Percentiles rank a stretch among this genome's conserved stretches.
Evolutionary conservation across 2,888 invertebrate genomes (phyloP).

Genomic region (Ditula angustiorana): DNA sequence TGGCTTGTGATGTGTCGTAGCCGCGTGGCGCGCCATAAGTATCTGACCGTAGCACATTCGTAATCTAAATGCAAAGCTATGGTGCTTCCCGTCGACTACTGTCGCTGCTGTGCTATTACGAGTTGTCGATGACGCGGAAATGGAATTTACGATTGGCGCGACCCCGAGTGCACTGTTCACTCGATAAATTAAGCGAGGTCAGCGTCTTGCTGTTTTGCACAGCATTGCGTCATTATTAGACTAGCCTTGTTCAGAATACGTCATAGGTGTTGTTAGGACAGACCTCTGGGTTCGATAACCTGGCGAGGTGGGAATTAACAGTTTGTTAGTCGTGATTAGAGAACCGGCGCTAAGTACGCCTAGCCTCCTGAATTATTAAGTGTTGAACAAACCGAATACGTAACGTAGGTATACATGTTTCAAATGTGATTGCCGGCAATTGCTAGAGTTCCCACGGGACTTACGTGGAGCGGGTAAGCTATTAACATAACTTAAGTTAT

Average conservation of each 20-base stretch:
- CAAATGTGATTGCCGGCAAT: constrained; percentile 65
- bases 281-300: constrained; percentile 61
- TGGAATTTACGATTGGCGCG: constrained; percentile 69
- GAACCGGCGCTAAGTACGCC: constrained; percentile 60
- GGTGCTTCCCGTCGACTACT: constrained; percentile 46
- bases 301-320: constrained; percentile 70
- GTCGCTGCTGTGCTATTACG: constrained; percentile 50
- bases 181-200: constrained; percentile 71
- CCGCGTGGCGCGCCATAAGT: constrained; percentile 60
- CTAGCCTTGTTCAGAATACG: constrained; percentile 68
- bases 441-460: constrained; percentile 75
- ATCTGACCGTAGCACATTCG: constrained; percentile 53
- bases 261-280: constrained; percentile 49
- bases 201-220: constrained; percentile 57
- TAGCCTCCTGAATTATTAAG: constrained; percentile 71
- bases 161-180: constrained; percentile 52
- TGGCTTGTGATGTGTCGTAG: constrained; percentile 59
- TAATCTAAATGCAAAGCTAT: constrained; percentile 65
- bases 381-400: constrained; percentile 53
- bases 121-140: constrained; percentile 72
- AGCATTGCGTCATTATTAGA: constrained; percentile 66
- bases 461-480: constrained; percentile 52
- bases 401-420: constrained; percentile 56
- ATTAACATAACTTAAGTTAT: constrained; percentile 50
- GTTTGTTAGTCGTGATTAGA: constrained; percentile 67